Percentiles rank a stretch among this genome's conserved stretches.
phyloP scores from a whole-genome alignment of 2,797 vertebrate species.

The Adelosebastes latens region DNA sequence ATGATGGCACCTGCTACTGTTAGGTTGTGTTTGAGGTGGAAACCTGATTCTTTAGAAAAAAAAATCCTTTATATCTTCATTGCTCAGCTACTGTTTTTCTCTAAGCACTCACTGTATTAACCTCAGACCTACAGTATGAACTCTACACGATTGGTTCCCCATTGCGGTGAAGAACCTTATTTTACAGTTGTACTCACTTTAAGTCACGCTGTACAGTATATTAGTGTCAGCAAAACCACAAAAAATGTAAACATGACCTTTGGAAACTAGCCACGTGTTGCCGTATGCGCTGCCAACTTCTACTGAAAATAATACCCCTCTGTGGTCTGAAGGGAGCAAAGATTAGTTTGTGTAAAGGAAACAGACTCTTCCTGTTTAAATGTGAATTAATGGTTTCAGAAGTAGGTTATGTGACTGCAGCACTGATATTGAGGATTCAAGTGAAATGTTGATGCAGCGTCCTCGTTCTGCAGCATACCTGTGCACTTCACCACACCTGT shows the following conservation, averaged over 20 bases:
- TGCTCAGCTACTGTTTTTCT: not conserved
- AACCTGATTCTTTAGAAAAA: not conserved
- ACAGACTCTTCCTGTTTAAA: too few species aligned
- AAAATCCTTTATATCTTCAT: not conserved
- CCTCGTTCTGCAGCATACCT: constrained; percentile 4
- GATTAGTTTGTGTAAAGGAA: not conserved
- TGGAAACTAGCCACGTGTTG: not conserved
- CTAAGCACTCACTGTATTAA: not conserved
- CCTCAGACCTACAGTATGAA: not conserved
- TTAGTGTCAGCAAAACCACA: constrained; percentile 3
- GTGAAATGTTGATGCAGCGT: too few species aligned
- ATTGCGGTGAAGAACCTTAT: not conserved
- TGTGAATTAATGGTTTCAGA: not conserved
- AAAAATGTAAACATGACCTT: constrained; percentile 9
- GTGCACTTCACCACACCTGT: not conserved
- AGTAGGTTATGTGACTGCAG: not conserved
- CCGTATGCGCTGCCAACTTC: not conserved
- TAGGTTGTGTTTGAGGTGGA: not conserved
- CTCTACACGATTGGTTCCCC: not conserved
- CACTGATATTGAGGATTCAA: not conserved
- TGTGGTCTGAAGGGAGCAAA: not conserved
- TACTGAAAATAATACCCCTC: not conserved
- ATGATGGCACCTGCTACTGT: not conserved
- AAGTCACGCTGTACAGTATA: not conserved
- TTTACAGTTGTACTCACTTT: not conserved